phyloP scores from a whole-genome alignment of 2,888 invertebrate species.

The Cryptophagus acutangulus region DNA sequence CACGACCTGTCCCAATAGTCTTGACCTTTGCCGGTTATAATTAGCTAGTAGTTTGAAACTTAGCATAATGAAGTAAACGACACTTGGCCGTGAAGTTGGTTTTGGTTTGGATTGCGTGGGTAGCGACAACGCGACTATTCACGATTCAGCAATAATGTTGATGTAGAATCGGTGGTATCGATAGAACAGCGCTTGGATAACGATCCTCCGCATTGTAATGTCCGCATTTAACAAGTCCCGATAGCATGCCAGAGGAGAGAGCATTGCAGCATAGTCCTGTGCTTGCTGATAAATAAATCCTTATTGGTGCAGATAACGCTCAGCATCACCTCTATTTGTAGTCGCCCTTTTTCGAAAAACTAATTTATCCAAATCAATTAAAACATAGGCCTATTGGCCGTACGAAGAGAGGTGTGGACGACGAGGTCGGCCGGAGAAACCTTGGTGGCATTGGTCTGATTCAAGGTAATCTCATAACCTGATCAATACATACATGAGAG shows the following conservation, averaged over 20 bases:
- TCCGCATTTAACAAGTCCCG: slow-evolving; percentile 47
- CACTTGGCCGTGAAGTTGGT: slow-evolving; percentile 19
- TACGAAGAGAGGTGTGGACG: not conserved
- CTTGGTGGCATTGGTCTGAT: slow-evolving; percentile 39
- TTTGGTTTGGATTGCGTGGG: slow-evolving; percentile 34
- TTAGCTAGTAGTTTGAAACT: slow-evolving; percentile 7
- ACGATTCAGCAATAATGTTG: slow-evolving; percentile 49
- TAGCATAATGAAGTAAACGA: slow-evolving; percentile 27
- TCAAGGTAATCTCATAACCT: slow-evolving; percentile 44
- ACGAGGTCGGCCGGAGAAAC: slow-evolving; percentile 18
- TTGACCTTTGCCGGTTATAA: too few species aligned
- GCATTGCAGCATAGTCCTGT: slow-evolving; percentile 26
- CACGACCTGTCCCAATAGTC: too few species aligned
- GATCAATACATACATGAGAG: slow-evolving; percentile 41
- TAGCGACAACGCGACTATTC: slow-evolving; percentile 45
- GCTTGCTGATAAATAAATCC: slow-evolving; percentile 43
- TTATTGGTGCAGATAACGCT: slow-evolving; percentile 41
- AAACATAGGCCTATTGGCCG: too few species aligned
- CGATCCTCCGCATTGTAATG: slow-evolving; percentile 49
- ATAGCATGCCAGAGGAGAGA: slow-evolving; percentile 37
- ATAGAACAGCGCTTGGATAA: slow-evolving; percentile 46
- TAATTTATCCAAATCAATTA: too few species aligned
- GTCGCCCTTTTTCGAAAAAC: too few species aligned
- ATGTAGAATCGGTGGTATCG: slow-evolving; percentile 48
- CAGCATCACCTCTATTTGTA: slow-evolving; percentile 44